Percentiles rank a stretch among this genome's conserved stretches.
Conservation (phyloP, 1,140 invertebrate genomes). For the Antheraea mylitta region DNA sequence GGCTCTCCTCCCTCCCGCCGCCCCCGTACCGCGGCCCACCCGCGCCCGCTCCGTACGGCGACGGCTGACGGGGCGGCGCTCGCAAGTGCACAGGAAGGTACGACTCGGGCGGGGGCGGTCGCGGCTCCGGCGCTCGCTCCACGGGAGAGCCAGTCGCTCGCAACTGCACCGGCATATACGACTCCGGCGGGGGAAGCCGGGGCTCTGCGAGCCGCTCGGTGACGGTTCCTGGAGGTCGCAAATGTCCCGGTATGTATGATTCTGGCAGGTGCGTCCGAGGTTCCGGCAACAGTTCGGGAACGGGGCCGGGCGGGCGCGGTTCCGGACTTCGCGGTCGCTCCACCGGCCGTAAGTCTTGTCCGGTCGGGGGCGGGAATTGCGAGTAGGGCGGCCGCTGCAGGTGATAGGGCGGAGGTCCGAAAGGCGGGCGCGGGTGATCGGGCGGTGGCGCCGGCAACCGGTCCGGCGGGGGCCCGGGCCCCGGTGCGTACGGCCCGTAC, state of each 20-base stretch:
- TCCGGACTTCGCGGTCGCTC: neutral
- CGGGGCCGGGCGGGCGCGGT: constrained; percentile 43
- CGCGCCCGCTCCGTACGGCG: constrained; percentile 4
- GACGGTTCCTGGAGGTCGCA: constrained; percentile 29
- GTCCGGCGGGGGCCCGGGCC: constrained; percentile 27
- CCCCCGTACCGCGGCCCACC: no score
- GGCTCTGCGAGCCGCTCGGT: constrained; percentile 22
- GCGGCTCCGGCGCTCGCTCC: constrained; percentile 18
- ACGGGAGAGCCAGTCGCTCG: neutral
- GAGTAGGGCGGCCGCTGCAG: constrained; percentile 36
- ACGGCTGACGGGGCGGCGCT: constrained; percentile 19
- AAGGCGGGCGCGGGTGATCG: constrained; percentile 17
- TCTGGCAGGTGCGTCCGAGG: no score
- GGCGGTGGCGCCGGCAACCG: neutral
- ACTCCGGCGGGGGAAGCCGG: constrained; percentile 43
- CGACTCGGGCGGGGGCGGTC: constrained; percentile 17
- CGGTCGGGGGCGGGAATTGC: neutral
- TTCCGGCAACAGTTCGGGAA: constrained; percentile 41
- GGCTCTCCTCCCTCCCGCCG: constrained; percentile 28
- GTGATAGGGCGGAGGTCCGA: constrained; percentile 53
- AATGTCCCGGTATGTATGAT: constrained; percentile 42
- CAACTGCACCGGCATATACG: constrained; percentile 35
- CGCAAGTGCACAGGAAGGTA: constrained; percentile 29
- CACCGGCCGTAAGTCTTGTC: neutral
- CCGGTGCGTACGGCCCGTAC: constrained; percentile 61